Evolutionary conservation across 2,888 invertebrate species (phyloP).

Genomic region (Xestia ashworthii): DNA sequence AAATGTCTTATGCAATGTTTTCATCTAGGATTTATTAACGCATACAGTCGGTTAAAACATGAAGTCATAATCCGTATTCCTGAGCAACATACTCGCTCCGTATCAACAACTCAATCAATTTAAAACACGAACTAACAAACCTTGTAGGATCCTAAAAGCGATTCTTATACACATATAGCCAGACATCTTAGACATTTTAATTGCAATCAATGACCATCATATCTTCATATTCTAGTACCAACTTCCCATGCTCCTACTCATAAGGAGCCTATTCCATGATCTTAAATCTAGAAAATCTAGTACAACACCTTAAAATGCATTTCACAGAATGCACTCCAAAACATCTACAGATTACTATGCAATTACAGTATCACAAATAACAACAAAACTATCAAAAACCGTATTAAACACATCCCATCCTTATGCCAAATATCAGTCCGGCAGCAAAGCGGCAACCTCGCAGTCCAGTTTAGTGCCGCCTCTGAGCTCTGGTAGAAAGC

Average conservation of each 20-base stretch:
- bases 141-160: neutral
- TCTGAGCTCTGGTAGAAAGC: slow-evolving; percentile 82
- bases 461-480: slow-evolving; percentile 81
- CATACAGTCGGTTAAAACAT: neutral
- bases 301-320: neutral
- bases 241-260: neutral
- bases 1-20: neutral
- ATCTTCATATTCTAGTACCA: neutral
- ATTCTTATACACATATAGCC: neutral
- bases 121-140: neutral
- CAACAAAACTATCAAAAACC: slow-evolving; percentile 10
- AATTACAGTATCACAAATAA: slow-evolving; percentile 2
- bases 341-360: neutral
- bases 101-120: neutral
- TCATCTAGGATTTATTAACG: neutral
- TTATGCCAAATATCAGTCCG: slow-evolving; percentile 55
- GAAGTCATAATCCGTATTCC: neutral
- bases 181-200: neutral
- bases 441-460: slow-evolving; percentile 82
- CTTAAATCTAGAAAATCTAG: neutral
- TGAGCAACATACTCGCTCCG: neutral
- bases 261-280: neutral
- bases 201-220: neutral
- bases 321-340: neutral
- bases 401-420: slow-evolving; percentile 31